Conservation (phyloP, 2,797 vertebrate species). For the Periophthalmus magnuspinnatus region DNA sequence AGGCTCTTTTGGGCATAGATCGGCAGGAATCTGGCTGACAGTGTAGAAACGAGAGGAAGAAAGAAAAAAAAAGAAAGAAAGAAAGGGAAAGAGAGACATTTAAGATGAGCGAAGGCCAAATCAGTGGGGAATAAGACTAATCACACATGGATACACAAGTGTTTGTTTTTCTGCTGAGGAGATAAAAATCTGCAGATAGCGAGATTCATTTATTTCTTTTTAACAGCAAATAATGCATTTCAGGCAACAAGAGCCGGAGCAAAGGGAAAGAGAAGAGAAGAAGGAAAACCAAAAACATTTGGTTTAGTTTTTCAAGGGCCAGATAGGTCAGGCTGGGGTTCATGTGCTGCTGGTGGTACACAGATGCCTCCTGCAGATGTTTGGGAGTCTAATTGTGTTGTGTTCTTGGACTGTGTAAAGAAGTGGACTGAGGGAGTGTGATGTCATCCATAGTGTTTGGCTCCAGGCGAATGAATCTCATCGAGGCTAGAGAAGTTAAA, state of each 20-base stretch:
- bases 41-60: conserved; percentile 43
- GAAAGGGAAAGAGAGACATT: conserved; percentile 35
- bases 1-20: conserved; percentile 65
- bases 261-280: neutral
- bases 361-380: too few species aligned
- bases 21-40: conserved; percentile 67
- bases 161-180: conserved; percentile 42
- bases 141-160: conserved; percentile 33
- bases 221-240: conserved; percentile 38
- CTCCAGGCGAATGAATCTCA: too few species aligned
- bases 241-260: neutral
- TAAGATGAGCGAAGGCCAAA: conserved; percentile 35
- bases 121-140: conserved; percentile 25
- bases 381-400: too few species aligned
- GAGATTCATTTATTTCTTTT: conserved; percentile 50
- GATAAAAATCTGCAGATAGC: conserved; percentile 38
- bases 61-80: too few species aligned
- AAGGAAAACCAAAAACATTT: neutral
- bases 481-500: too few species aligned
- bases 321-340: too few species aligned
- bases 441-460: too few species aligned
- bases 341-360: too few species aligned
- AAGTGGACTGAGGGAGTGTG: too few species aligned
- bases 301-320: neutral
- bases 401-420: too few species aligned